These are phyloP conservation scores for Leucosticte australis DNA, from an alignment of 2,113 vertebrate species.

Conservation along the genomic window DNA sequence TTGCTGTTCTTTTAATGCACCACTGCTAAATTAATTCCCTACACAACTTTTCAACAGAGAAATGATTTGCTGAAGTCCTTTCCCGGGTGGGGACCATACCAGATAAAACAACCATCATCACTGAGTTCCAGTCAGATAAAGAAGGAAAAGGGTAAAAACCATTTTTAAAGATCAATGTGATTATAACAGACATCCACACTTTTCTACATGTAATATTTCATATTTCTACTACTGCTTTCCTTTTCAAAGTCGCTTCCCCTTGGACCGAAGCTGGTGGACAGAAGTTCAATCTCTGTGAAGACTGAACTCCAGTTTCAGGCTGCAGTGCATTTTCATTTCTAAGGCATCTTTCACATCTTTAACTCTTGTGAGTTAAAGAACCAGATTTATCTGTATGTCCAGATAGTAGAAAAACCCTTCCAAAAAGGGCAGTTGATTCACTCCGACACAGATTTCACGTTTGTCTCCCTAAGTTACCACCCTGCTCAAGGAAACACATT, in stretches of 20 bases:
- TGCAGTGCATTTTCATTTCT: too few species aligned
- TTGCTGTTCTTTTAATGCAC: not conserved
- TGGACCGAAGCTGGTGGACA: not conserved
- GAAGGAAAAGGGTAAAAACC: not conserved
- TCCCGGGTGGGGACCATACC: not conserved
- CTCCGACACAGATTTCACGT: fast-evolving
- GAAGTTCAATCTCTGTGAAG: not conserved
- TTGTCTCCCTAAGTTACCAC: not conserved
- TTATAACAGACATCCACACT: not conserved
- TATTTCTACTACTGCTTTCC: not conserved
- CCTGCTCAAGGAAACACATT: not conserved
- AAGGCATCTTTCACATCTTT: too few species aligned
- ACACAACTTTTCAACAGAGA: not conserved
- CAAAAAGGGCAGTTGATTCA: not conserved
- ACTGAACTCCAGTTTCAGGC: too few species aligned
- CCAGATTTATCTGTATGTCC: not conserved
- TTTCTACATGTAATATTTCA: not conserved
- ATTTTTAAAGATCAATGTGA: not conserved
- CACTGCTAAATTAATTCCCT: not conserved
- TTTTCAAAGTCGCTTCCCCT: not conserved
- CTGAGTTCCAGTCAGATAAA: not conserved
- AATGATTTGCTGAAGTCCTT: not conserved
- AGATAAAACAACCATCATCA: not conserved
- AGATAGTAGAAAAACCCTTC: not conserved
- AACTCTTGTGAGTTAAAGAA: not conserved